These are phyloP conservation scores for Rhabdornis inornatus DNA, from an alignment of 2,113 vertebrate species.

Conservation along the genomic window DNA sequence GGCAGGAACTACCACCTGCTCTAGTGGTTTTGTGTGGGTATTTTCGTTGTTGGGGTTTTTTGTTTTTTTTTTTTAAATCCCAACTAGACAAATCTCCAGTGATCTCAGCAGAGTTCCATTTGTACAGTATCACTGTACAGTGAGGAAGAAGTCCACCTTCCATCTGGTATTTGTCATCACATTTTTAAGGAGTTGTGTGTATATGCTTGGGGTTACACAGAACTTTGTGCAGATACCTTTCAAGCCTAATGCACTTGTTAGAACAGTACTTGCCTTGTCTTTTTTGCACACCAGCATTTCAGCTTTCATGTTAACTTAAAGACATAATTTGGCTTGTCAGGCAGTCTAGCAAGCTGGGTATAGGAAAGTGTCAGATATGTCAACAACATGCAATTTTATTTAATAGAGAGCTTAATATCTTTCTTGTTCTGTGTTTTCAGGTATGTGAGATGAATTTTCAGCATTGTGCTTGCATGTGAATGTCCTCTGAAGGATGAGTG, in stretches of 20 bases:
- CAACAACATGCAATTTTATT: neutral
- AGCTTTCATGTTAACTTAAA: neutral
- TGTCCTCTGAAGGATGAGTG: neutral
- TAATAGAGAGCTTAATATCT: neutral
- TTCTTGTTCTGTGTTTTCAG: conserved; percentile 35
- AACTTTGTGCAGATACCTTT: neutral
- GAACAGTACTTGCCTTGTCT: neutral
- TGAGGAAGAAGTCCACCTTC: neutral
- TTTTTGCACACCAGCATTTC: neutral
- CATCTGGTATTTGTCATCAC: neutral
- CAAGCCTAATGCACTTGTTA: neutral
- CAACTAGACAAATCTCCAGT: neutral
- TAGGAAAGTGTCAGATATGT: neutral
- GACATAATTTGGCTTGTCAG: neutral
- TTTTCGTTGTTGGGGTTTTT: neutral
- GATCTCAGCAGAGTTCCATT: neutral
- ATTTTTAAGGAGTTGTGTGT: neutral
- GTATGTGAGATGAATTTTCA: conserved; percentile 66
- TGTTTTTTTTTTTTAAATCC: neutral
- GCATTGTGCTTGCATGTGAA: neutral
- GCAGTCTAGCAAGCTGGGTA: neutral
- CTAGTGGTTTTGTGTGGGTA: neutral
- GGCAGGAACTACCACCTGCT: neutral
- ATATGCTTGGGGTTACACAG: neutral
- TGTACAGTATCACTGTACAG: neutral